Conservation (phyloP, 2,797 vertebrate species). For the Carduelis carduelis region DNA sequence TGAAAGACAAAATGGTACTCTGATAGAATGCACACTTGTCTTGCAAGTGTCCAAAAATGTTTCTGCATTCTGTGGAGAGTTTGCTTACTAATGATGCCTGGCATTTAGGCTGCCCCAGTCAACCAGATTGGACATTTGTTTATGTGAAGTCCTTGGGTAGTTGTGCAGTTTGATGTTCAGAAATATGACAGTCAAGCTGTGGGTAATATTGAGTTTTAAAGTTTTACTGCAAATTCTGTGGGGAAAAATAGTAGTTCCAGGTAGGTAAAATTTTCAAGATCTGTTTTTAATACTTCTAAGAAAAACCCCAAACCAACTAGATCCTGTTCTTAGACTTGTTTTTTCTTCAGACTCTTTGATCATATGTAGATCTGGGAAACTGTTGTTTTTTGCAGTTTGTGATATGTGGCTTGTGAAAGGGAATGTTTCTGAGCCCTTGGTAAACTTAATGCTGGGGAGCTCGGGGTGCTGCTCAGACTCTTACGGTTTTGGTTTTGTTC, state of each 20-base stretch:
- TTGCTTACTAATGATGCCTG: not conserved
- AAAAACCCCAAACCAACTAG: not conserved
- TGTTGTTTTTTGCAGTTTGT: not conserved
- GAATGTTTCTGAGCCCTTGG: not conserved
- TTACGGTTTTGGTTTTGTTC: accelerated
- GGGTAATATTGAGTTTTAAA: not conserved
- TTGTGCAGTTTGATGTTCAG: not conserved
- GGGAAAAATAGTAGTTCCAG: not conserved
- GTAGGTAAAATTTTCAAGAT: not conserved
- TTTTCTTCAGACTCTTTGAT: not conserved
- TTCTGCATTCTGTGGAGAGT: not conserved
- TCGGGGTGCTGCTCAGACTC: not conserved
- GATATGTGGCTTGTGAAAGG: not conserved
- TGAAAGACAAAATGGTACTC: not conserved
- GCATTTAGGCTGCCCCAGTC: not conserved
- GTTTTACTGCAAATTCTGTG: not conserved
- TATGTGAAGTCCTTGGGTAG: not conserved
- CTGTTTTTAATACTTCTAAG: not conserved
- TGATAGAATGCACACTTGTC: not conserved
- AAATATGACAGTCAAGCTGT: not conserved
- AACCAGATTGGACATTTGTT: not conserved
- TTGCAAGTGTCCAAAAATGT: not conserved
- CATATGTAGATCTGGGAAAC: not conserved
- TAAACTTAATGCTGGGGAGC: not conserved
- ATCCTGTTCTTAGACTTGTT: not conserved